Evolutionary conservation across 2,113 vertebrate genomes (phyloP), one percentile per base, ranked within the genome.

Genomic region (Dipodomys merriami): DNA sequence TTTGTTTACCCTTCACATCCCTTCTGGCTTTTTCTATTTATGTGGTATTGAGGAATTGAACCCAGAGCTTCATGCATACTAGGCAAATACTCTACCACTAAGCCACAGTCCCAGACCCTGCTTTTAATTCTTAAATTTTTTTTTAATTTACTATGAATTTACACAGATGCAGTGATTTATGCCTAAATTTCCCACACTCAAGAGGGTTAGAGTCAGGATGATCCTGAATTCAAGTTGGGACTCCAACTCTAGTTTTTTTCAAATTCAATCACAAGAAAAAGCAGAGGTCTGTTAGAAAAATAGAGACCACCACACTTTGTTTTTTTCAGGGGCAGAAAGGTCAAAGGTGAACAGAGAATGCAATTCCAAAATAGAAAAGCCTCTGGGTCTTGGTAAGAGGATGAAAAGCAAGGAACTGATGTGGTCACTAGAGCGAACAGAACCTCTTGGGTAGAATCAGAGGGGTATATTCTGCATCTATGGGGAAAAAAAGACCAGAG

Each of bases 331-430:
- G 62, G 27, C n/a, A 78, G 76, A 44, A 92, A 83, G 71, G n/a
- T 68, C 80, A 82, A 76, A 81, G 39, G 19, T n/a, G n/a, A 88
- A 91, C 44, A 71, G 60, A 88, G 35, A 95, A 35, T 19, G 5
- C 7, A n/a, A 7, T 30, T 76, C 10, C 29, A 72, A 73, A 81
- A 25, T 7, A 74, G 77, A 91, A 9, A 5, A 20, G 33, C 20
- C 16, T 3, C 13, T 1, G 8, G 33, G 33, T 8, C 22, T 22
- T 25, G 46, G 39, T 27, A 46, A 46, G 73, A 76, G 35, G 39
- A n/a, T 49, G 60, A 22, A 62, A 16, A 62, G 5, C 13, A 19
- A 25, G 65, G 65, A 53, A 12, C 49, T 53, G 49, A 11, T 13
- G 8, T 53, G 49, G 49, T 53, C 49, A 53, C 49, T 13, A 53